Base-by-base conservation (phyloP, 1,140 invertebrate genomes). In the Ruditapes philippinarum region DNA sequence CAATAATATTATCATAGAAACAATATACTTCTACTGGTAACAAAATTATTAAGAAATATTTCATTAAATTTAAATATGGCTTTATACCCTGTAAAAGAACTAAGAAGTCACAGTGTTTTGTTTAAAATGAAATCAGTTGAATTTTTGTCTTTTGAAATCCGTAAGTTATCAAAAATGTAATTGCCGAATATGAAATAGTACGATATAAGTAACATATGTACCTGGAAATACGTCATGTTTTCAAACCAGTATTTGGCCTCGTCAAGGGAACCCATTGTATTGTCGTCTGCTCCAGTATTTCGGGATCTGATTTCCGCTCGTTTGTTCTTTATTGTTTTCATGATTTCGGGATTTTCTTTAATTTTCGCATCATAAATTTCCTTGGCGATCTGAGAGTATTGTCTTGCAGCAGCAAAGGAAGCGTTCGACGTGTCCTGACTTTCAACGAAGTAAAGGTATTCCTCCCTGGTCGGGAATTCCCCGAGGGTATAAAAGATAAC, bases 371-470 rank as follows among this genome's bases (percentile, higher is more conserved):
- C 85, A 79, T 89, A 92, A 12, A 91, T 89, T 25, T 85, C 89
- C 57, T 85, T 88, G 0, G 90, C 90, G 33, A 89, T 42, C n/a
- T 89, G 54, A 11, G 92, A 94, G 89, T 93, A 94, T 38, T 85
- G 65, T 38, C 89, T 82, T 7, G 92, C 92, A n/a, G 92, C 91
- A 33, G 88, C 80, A 79, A 93, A 92, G 14, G 91, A 88, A 0
- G 85, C 74, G 42, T 91, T 92, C 3, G 91, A 90, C 1, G 79
- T 89, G 28, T 92, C 91, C 60, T 93, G 92, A 45, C 91, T 91
- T 62, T 94, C 91, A 0, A 91, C 57, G 79, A 93, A 94, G n/a
- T 78, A 73, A 4, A 92, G 78, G 82, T 94, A 93, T 19, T 93
- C 91, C 14, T 91, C 90, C 51, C 88, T 68, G 19, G 81, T 88